A percentile compares a stretch with the other conserved stretches of the same genome.
These are phyloP conservation scores for Craniophora ligustri DNA, from an alignment of 2,888 invertebrate genomes.

Conservation along the genomic window DNA sequence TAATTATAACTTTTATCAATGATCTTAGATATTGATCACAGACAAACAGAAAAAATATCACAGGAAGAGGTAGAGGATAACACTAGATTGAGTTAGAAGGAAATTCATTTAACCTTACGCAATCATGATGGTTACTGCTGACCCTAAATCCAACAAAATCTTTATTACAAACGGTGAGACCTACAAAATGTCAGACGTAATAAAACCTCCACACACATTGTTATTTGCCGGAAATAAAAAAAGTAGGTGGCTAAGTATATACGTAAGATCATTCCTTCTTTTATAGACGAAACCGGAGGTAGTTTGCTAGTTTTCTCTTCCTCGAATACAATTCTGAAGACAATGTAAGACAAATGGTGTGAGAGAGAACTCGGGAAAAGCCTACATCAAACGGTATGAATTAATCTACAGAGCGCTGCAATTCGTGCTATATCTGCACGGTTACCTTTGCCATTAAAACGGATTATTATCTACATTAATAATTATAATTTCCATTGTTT, in stretches of 20 bases:
- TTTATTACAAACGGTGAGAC: background rate
- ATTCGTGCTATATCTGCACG: background rate
- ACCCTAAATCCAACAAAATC: background rate
- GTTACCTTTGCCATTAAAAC: too few relatives aligned
- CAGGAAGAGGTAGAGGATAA: too few relatives aligned
- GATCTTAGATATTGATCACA: too few relatives aligned
- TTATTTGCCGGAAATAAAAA: conserved; percentile 20
- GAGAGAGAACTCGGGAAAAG: conserved; percentile 18
- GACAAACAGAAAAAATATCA: too few relatives aligned
- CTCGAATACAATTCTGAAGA: conserved; percentile 45
- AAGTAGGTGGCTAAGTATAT: background rate
- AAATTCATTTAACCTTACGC: too few relatives aligned
- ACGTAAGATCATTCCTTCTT: conserved; percentile 4
- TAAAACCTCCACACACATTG: conserved; percentile 23
- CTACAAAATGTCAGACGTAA: background rate
- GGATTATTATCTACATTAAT: too few relatives aligned
- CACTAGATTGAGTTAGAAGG: too few relatives aligned
- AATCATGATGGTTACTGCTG: background rate
- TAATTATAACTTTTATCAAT: too few relatives aligned
- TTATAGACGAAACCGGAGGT: conserved; percentile 31
- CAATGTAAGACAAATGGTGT: conserved; percentile 50
- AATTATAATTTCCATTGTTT: too few relatives aligned
- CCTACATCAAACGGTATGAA: conserved; percentile 12
- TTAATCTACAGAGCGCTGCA: conserved; percentile 4
- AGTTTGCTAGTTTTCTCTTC: conserved; percentile 29